phyloP scores from a whole-genome alignment of 2,113 vertebrate species.

The Pelusios castaneus region DNA sequence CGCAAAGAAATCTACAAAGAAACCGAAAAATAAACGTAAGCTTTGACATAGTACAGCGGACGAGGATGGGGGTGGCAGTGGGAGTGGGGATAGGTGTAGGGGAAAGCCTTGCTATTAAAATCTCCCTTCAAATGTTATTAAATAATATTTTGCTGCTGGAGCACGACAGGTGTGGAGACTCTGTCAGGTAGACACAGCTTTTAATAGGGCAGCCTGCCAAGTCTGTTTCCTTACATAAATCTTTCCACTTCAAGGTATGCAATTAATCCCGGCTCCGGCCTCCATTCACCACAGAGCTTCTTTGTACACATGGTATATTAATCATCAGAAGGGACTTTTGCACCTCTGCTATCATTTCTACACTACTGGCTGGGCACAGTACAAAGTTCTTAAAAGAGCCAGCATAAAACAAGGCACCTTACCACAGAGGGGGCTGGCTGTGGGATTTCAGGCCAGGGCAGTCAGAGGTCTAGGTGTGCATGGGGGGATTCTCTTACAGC shows the following conservation, averaged over 20 bases:
- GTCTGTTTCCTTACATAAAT: conserved; percentile 76
- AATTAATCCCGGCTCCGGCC: conserved; percentile 74
- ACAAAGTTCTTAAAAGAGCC: neutral
- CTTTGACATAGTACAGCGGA: fast-evolving
- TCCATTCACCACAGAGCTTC: conserved; percentile 62
- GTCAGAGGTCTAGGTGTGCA: fast-evolving
- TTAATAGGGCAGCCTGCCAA: conserved; percentile 51
- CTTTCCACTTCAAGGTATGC: conserved; percentile 73
- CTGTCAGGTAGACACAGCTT: conserved; percentile 61
- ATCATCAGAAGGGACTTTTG: conserved; percentile 69
- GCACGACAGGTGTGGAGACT: conserved; percentile 64
- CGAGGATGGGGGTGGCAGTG: neutral
- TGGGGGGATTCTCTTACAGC: neutral
- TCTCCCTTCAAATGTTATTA: conserved; percentile 59
- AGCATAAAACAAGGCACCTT: neutral
- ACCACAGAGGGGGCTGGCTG: neutral
- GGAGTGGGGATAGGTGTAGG: too few relatives aligned
- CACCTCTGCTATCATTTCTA: conserved; percentile 48
- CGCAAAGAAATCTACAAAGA: neutral
- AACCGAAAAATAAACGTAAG: fast-evolving
- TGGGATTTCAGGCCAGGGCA: neutral
- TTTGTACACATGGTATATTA: conserved; percentile 69
- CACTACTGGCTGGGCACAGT: neutral
- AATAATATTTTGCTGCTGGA: conserved; percentile 56
- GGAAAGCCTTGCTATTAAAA: conserved; percentile 12